Evolutionary conservation across 2,113 vertebrate species (phyloP).

Genomic region (Sylvietta virens): DNA sequence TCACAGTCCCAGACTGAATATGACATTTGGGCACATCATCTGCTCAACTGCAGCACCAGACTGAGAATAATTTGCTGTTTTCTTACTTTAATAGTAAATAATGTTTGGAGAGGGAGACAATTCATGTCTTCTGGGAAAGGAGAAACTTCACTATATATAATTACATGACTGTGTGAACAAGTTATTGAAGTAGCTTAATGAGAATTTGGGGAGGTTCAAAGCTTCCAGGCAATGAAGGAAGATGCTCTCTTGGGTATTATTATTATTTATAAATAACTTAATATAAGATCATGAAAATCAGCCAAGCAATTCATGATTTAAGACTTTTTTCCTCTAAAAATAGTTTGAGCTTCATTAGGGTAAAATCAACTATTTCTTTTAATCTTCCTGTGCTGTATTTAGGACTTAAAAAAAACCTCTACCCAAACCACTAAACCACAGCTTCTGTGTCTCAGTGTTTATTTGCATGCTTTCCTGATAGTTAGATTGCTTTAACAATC

Average conservation of each 20-base stretch:
- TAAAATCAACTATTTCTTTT: conserved; percentile 21
- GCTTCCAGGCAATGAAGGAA: conserved; percentile 5
- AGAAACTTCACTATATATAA: neutral
- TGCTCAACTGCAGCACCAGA: neutral
- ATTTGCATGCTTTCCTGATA: neutral
- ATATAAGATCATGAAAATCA: conserved; percentile 21
- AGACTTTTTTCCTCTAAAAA: conserved; percentile 27
- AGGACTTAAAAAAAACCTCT: neutral
- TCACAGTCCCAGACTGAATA: neutral
- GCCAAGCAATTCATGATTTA: neutral
- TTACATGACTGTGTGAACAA: neutral
- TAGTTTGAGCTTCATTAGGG: conserved; percentile 14
- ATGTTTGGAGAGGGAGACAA: neutral
- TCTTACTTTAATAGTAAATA: neutral
- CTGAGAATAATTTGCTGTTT: neutral
- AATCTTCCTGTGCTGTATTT: conserved; percentile 2
- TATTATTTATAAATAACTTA: conserved; percentile 63
- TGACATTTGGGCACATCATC: too few species aligned
- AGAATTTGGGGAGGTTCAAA: conserved; percentile 36
- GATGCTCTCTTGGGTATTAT: conserved; percentile 22
- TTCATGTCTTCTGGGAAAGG: neutral
- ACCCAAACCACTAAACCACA: neutral
- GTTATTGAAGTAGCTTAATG: conserved; percentile 11
- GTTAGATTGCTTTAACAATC: neutral
- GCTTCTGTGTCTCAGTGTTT: neutral